Conservation (phyloP, 2,113 vertebrate species). For the Upupa epops region DNA sequence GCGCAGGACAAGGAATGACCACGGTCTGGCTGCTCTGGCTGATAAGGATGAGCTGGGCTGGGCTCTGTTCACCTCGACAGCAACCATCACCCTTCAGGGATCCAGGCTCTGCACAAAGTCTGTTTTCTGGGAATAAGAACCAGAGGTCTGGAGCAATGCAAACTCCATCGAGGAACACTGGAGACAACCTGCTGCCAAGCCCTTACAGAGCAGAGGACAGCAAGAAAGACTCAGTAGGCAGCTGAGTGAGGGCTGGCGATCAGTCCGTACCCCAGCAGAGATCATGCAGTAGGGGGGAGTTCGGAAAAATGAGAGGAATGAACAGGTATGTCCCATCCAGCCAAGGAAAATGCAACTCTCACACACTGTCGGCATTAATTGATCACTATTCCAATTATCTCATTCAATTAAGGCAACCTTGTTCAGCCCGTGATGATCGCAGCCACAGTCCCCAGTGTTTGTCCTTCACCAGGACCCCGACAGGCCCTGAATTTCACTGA, state of each 20-base stretch:
- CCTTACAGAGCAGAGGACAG: neutral
- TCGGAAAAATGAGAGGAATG: neutral
- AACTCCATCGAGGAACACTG: neutral
- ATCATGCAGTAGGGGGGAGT: neutral
- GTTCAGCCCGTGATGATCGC: neutral
- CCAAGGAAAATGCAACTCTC: neutral
- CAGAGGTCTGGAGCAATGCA: neutral
- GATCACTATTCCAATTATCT: neutral
- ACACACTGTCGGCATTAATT: neutral
- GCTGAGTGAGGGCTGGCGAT: neutral
- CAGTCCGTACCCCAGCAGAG: neutral
- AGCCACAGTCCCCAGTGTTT: neutral
- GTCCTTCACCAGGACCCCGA: neutral
- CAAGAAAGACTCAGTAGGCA: neutral
- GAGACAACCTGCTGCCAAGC: neutral
- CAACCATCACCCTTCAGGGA: neutral
- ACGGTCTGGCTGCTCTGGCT: neutral
- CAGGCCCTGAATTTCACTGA: neutral
- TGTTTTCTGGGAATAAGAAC: neutral
- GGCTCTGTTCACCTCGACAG: neutral
- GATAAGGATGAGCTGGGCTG: neutral
- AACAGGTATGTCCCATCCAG: accelerated
- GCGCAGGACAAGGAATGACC: neutral
- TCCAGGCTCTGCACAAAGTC: neutral
- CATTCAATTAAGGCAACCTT: neutral